phyloP scores from a whole-genome alignment of 92 coral and sea anemone genomes.

The Phenganax stokvisi region DNA sequence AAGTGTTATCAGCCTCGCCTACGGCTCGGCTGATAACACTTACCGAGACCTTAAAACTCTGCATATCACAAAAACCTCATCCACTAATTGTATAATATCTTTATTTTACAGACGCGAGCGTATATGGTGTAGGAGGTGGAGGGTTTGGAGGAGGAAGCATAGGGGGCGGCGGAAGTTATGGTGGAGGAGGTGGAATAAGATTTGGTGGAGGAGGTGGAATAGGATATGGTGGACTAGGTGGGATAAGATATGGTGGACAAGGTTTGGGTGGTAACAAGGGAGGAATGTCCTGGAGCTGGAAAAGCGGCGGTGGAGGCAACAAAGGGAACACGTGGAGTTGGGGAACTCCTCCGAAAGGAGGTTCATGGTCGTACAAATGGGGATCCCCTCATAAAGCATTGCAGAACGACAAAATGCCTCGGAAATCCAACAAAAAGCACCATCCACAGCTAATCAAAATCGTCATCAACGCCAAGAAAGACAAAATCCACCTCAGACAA shows the following conservation, averaged over 20 bases:
- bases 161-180: not conserved
- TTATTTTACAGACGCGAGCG: not conserved
- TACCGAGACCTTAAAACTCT: too few relatives aligned
- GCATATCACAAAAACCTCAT: too few relatives aligned
- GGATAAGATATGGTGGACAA: not conserved
- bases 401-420: not conserved
- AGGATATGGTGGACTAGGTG: slow-evolving; percentile 1
- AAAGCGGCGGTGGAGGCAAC: not conserved
- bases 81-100: not conserved
- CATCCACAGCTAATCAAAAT: slow-evolving; percentile 10
- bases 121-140: not conserved
- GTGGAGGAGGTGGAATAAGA: slow-evolving; percentile 6
- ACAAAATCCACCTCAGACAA: not conserved
- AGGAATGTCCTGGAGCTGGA: not conserved
- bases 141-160: not conserved
- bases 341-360: too few relatives aligned
- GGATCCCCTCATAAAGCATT: not conserved
- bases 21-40: too few relatives aligned
- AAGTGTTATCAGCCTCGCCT: too few relatives aligned
- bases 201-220: not conserved
- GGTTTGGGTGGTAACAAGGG: slow-evolving; percentile 3
- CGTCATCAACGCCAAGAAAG: not conserved
- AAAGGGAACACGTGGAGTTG: not conserved
- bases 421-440: not conserved
- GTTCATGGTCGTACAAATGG: not conserved